Conservation (phyloP, 2,113 vertebrate species). For the Epinephelus lanceolatus region DNA sequence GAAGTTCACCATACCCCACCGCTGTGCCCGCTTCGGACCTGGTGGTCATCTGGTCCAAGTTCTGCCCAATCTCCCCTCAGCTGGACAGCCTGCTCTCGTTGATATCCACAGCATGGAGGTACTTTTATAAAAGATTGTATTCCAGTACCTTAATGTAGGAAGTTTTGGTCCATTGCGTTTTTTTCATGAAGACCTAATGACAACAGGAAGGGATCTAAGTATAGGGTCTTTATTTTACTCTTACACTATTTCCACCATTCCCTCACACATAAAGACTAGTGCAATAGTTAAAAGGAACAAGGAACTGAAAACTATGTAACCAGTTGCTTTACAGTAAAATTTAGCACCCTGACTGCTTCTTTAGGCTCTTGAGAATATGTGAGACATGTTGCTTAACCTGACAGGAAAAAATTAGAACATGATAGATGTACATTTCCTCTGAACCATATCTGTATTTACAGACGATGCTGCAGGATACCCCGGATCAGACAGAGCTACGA, state of each 20-base stretch:
- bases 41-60: slow-evolving; percentile 94
- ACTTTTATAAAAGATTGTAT: neutral
- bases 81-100: slow-evolving; percentile 95
- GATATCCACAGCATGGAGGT: slow-evolving; percentile 98
- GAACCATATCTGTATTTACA: slow-evolving; percentile 69
- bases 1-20: slow-evolving; percentile 93
- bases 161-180: neutral
- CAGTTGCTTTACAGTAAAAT: neutral
- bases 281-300: neutral
- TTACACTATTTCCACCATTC: neutral
- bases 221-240: neutral
- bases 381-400: neutral
- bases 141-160: neutral
- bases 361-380: neutral
- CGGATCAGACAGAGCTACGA: slow-evolving; percentile 92
- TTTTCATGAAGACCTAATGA: neutral
- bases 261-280: neutral
- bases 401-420: neutral
- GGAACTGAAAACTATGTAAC: neutral
- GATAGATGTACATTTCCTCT: neutral
- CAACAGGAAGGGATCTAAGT: neutral
- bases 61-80: slow-evolving; percentile 95
- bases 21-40: slow-evolving; percentile 94
- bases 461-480: slow-evolving; percentile 91
- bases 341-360: neutral